Base-by-base conservation (phyloP, 2,888 invertebrate species). In the Eupeodes latifasciatus region DNA sequence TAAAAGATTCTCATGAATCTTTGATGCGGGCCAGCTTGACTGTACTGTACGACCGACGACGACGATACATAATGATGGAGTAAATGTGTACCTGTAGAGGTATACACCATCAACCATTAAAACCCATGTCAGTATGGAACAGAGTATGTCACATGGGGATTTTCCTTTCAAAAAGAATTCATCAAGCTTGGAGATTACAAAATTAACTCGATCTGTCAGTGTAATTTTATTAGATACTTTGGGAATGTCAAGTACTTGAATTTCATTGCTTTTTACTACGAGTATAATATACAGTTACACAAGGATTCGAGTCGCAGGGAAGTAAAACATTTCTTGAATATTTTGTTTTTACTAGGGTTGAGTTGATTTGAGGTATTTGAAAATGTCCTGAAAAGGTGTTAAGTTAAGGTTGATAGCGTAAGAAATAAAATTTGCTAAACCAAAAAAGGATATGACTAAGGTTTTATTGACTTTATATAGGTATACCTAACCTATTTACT, bases 1-100 rank as follows among this genome's bases (percentile, higher is more conserved):
- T n/a, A 49, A 69, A 76, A 57, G 53, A 77, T 72, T 55, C 83
- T 71, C 79, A 86, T 86, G 86, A 80, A 86, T 86, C 59, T 86
- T 86, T 86, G 82, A 86, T 86, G 79, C 57, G 79, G 83, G 86
- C 86, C 76, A 62, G 76, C 79, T 44, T 47, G 14, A 47, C 47
- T 49, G 7, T 19, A 44, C n/a, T 9, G 5, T 40, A 40, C 40
- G 5, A 40, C 40, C 40, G 2, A 40, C 40, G 40, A 40, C 40
- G 40, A 40, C 40, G 5, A 40, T 40, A 9, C 40, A 27, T 27
- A 27, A 27, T 27, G 27, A 27, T 27, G 27, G 27, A 27, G 27
- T 27, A 2, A 27, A 27, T 27, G 27, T 40, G 9, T 40, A 40
- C 40, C 4, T 40, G 27, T 27, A 40, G 3, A 40, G 40, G 40